Base-by-base conservation (phyloP, 2,113 vertebrate species). In the Psephotus haematonotus region DNA sequence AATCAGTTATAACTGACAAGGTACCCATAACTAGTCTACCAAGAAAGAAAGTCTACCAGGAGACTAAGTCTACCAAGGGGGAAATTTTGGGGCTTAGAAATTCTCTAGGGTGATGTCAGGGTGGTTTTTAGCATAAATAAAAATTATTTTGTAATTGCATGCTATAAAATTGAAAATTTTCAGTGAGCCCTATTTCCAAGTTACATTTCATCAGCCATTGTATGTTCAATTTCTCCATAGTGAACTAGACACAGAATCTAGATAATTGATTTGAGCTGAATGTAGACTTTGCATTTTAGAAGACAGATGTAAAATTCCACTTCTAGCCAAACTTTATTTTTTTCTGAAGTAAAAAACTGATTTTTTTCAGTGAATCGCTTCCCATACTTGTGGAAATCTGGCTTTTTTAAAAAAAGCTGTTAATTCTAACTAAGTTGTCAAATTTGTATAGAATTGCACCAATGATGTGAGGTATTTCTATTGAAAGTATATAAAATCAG, bases 131-230 rank as follows among this genome's bases (percentile, higher is more conserved):
- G 41, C 24, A n/a, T 92, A 94, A 95, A 64, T 83, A 70, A 91
- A 94, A 77, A 67, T 1, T 49, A 62, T 52, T 93, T 86, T 86
- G 13, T 25, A 20, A 6, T 82, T 53, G 75, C 5, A 1, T 92
- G 28, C 9, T 57, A 53, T 22, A 91, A 47, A 81, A 39, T 72
- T 35, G 69, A 95, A 92, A 89, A 41, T 67, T 92, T 93, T 96
- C 39, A 70, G 69, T 71, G 50, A 84, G 39, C 20, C 31, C 13
- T 89, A 29, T 33, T 92, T 92, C 57, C 74, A 94, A 69, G 57
- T 89, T 70, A 23, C 9, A 27, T 79, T 92, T 95, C 25, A 59
- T 94, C 63, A 70, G 63, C 35, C 11, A 25, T 41, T 89, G 25
- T 60, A 77, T 93, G 63, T 78, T 95, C 68, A 46, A 5, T 79